phyloP scores from a whole-genome alignment of 92 coral and sea anemone genomes.

The Plumapathes pennacea region DNA sequence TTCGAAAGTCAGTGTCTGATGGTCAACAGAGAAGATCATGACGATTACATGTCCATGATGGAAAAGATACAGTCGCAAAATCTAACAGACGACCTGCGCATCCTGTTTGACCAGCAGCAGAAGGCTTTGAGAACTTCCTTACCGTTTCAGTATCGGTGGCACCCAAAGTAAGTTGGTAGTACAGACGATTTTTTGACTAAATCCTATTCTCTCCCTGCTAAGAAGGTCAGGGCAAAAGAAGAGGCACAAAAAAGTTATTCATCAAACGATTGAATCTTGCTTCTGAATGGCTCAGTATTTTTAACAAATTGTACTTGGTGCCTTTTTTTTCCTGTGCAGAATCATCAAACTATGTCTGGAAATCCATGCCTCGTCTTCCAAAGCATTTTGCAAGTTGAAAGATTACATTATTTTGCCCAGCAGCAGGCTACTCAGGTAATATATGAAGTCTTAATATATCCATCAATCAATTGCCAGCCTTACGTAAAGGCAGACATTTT shows the following conservation, averaged over 20 bases:
- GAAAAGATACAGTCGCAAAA: slow-evolving; percentile 1
- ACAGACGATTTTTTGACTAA: too few relatives aligned
- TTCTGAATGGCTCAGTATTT: too few relatives aligned
- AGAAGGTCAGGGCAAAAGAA: too few relatives aligned
- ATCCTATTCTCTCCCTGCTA: too few relatives aligned
- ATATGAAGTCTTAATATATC: neutral
- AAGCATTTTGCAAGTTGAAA: slow-evolving; percentile 36
- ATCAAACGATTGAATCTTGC: too few relatives aligned
- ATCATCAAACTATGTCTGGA: slow-evolving; percentile 39
- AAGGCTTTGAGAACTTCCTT: neutral
- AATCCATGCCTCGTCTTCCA: slow-evolving; percentile 35
- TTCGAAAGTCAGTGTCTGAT: slow-evolving; percentile 1
- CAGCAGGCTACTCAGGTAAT: slow-evolving; percentile 40
- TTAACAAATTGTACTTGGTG: neutral
- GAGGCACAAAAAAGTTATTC: too few relatives aligned
- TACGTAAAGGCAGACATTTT: neutral
- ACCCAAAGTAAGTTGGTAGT: slow-evolving; percentile 4
- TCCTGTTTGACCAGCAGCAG: slow-evolving; percentile 20
- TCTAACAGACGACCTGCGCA: slow-evolving; percentile 18
- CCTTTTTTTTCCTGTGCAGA: slow-evolving; percentile 6
- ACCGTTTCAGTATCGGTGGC: slow-evolving; percentile 4
- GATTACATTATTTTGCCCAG: slow-evolving; percentile 46
- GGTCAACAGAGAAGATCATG: slow-evolving; percentile 17
- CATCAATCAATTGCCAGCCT: neutral
- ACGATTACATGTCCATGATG: slow-evolving; percentile 13